Conservation (phyloP, 2,888 invertebrate species). For the Agrenia bidenticulata region DNA sequence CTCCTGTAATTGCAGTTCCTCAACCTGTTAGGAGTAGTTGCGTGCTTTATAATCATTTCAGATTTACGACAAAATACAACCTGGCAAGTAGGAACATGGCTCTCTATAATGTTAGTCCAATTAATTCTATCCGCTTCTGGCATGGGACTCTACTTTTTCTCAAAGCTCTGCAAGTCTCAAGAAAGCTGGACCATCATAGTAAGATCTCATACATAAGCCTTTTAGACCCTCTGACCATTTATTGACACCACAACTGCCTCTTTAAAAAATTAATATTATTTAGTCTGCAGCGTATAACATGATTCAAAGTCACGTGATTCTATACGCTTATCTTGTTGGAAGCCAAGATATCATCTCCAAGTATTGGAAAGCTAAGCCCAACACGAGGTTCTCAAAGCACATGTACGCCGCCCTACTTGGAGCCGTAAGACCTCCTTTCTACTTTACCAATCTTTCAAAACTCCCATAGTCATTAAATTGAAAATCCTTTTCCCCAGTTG, state of each 20-base stretch:
- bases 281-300: background rate
- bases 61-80: too few species aligned
- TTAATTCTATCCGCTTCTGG: background rate
- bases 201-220: too few species aligned
- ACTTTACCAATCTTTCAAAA: too few species aligned
- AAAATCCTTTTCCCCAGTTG: too few species aligned
- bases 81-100: background rate
- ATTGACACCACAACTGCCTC: background rate
- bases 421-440: background rate
- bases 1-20: too few species aligned
- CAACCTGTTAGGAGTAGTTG: too few species aligned
- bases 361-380: background rate
- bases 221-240: background rate
- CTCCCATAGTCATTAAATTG: too few species aligned
- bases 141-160: background rate
- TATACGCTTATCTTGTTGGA: background rate
- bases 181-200: background rate
- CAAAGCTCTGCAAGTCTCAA: background rate
- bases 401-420: background rate
- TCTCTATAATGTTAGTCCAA: background rate
- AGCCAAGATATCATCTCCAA: background rate
- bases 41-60: too few species aligned
- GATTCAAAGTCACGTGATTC: background rate
- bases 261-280: background rate
- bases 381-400: background rate